Conservation (phyloP, 2,113 vertebrate species). For the Ptyas mucosa region DNA sequence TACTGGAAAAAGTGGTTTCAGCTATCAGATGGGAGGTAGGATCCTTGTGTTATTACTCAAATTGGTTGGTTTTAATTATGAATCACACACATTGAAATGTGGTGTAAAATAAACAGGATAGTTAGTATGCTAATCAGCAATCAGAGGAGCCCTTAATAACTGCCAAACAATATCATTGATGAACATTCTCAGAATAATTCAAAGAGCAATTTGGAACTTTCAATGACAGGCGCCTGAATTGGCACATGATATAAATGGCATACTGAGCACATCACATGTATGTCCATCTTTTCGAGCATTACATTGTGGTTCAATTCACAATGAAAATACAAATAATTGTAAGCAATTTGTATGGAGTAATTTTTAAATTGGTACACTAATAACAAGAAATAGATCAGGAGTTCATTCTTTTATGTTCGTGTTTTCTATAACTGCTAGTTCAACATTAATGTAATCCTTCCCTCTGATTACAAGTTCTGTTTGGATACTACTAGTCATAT, state of each 20-base stretch:
- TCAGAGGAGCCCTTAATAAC: not conserved
- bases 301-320: not conserved
- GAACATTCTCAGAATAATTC: conserved; percentile 4
- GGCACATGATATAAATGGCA: not conserved
- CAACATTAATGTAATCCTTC: not conserved
- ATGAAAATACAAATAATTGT: not conserved
- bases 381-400: not conserved
- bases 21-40: not conserved
- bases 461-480: not conserved
- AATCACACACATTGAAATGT: not conserved
- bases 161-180: conserved; percentile 1
- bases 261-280: not conserved
- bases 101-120: not conserved
- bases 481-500: not conserved
- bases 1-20: not conserved
- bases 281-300: not conserved
- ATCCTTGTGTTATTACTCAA: not conserved
- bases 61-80: not conserved
- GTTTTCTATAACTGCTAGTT: not conserved
- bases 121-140: conserved; percentile 11
- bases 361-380: not conserved
- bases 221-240: not conserved
- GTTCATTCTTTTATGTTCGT: not conserved
- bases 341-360: not conserved
- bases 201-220: not conserved